These are phyloP conservation scores for Apaloderma vittatum DNA, from an alignment of 2,113 vertebrate species.

Conservation along the genomic window DNA sequence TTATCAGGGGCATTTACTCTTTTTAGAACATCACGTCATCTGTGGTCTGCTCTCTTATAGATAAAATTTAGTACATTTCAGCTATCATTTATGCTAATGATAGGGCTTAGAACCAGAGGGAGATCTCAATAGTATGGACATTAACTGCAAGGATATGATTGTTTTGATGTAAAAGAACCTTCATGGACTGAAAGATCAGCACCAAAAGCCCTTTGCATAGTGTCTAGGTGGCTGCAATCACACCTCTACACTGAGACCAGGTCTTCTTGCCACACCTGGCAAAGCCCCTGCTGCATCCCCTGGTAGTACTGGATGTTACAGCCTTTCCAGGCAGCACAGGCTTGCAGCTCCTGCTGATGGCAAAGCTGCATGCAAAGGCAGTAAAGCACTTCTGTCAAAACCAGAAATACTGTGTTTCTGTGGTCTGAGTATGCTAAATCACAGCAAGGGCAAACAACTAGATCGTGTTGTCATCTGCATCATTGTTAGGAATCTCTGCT, in stretches of 20 bases:
- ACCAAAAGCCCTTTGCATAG: background rate
- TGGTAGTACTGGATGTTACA: background rate
- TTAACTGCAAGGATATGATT: background rate
- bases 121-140: background rate
- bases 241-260: accelerated
- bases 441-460: background rate
- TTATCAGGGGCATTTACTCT: background rate
- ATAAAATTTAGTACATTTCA: background rate
- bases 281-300: background rate
- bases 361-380: background rate
- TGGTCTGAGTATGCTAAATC: background rate
- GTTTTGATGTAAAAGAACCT: background rate
- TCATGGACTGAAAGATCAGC: background rate
- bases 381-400: background rate
- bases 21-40: background rate
- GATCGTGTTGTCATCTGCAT: background rate
- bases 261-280: background rate
- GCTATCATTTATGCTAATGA: background rate
- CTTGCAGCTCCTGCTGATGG: background rate
- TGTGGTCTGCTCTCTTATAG: background rate
- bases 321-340: background rate
- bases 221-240: background rate
- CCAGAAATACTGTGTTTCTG: accelerated
- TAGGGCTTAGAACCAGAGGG: background rate
- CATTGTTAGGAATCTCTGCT: background rate